phyloP scores from a whole-genome alignment of 2,113 vertebrate species.

The Pteruthius melanotis region DNA sequence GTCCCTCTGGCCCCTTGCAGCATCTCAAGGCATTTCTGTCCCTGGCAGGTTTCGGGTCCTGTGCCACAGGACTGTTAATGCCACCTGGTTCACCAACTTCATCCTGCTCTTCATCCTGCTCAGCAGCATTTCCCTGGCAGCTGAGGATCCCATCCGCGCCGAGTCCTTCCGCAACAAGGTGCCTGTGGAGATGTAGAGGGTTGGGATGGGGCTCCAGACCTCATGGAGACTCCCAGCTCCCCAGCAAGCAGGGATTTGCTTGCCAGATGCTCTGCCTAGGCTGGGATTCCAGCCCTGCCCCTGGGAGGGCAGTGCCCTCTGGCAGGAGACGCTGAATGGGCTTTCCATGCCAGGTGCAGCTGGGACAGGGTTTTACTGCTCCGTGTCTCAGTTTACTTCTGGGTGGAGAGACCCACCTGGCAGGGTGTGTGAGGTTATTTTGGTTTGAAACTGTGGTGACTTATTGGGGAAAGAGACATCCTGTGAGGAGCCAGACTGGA shows the following conservation, averaged over 20 bases:
- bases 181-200: accelerated
- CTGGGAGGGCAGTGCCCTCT: neutral
- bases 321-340: neutral
- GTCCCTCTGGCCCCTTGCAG: neutral
- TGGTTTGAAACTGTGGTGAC: neutral
- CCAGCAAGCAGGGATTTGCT: neutral
- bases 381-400: neutral
- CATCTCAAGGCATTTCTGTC: neutral
- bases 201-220: neutral
- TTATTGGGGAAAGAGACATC: neutral
- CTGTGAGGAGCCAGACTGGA: neutral
- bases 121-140: conserved; percentile 94
- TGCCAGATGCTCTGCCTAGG: neutral
- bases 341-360: neutral
- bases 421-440: neutral
- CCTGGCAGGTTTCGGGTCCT: conserved; percentile 85
- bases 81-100: conserved; percentile 97
- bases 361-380: neutral
- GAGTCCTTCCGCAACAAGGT: conserved; percentile 93
- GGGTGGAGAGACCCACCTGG: neutral
- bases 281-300: neutral
- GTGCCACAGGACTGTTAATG: conserved; percentile 92
- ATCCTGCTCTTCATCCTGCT: conserved; percentile 98
- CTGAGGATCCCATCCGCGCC: conserved; percentile 92
- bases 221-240: neutral